Base-by-base conservation (phyloP, 1,140 invertebrate genomes). In the Drosophila pruinosa region DNA sequence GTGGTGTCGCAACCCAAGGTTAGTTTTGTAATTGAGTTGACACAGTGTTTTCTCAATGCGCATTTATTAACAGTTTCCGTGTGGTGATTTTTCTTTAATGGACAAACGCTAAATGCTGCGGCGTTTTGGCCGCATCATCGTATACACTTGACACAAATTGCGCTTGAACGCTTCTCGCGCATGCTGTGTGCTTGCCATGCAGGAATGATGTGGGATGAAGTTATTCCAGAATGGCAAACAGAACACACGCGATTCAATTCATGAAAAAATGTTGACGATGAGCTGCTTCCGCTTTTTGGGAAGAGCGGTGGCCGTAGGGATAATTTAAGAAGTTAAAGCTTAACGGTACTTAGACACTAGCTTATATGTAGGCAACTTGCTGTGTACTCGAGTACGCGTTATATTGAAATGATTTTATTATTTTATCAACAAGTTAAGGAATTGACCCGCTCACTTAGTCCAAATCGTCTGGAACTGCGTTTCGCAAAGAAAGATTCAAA, bases 271-370 rank as follows among this genome's bases (percentile, higher is more conserved):
- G 12, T 12, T 47, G 43, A 47, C 43, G 6, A 47, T 47, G 43
- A 22, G 21, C 19, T 19, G 41, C 41, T 21, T 21, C 22, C n/a
- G 7, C n/a, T 22, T 8, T 17, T n/a, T 15, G 41, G 7, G n/a
- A 47, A 47, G 21, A 47, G 21, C 43, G 14, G 14, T 50, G 17
- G 24, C 21, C 24, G 8, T 15, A 19, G 21, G 34, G 21, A 15
- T 15, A n/a, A 34, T 57, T 57, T 2, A 57, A 43, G 54, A 43
- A 58, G 17, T 58, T 58, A 58, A 47, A 45, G 26, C 56, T 67
- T 74, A 79, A 85, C 76, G 69, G 64, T 75, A 77, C 81, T 85
- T 86, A 86, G 82, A 74, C 82, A 81, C 81, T 86, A 88, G 64
- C 81, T 81, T 72, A 72, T 43, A 54, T 41, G 26, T 68, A 72